Evolutionary conservation across 2,888 invertebrate genomes (phyloP), one percentile per base, ranked within the genome.

Genomic region (Idaea dimidiata): DNA sequence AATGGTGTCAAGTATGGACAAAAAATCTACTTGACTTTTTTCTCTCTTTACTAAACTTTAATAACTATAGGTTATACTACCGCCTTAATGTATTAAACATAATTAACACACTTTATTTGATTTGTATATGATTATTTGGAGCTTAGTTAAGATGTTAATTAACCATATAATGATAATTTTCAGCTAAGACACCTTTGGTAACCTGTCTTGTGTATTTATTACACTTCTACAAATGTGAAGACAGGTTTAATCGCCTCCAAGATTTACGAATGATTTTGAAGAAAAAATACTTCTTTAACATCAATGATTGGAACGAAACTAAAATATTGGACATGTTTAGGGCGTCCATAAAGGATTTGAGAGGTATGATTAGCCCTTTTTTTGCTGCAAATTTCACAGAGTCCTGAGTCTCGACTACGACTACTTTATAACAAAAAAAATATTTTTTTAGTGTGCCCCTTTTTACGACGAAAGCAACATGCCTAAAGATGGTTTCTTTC

Each of bases 201-300:
- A 82, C 80, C 6, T 87, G 87, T 66, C 74, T 93, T 63, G 87
- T 93, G 2, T 93, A 91, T 71, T 76, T 91, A 17, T 67, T 93
- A 63, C 88, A 91, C 71, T 92, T 87, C 71, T 91, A 85, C 67
- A 88, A 88, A 72, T 89, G 90, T 66, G 81, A 88, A 6, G 91
- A 90, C 62, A 80, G 66, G 66, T 83, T 72, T 54, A 82, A 85
- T 43, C 80, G 84, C 66, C 80, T 88, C 1, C 75, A 82, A 67
- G 84, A 84, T 0, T 78, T 93, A 7, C 81, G 90, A 67, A 71
- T 67, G 43, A 81, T 86, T 62, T 76, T 93, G 18, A 72, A 71
- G 17, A 69, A 76, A 10, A 88, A 83, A 67, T 93, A 89, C 75
- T 83, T 79, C 61, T 93, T 86, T 69, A 66, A 84, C 68, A 76